A percentile compares a stretch with the other conserved stretches of the same genome.
phyloP scores from a whole-genome alignment of 2,888 invertebrate genomes.

The Epiblema foenella region DNA sequence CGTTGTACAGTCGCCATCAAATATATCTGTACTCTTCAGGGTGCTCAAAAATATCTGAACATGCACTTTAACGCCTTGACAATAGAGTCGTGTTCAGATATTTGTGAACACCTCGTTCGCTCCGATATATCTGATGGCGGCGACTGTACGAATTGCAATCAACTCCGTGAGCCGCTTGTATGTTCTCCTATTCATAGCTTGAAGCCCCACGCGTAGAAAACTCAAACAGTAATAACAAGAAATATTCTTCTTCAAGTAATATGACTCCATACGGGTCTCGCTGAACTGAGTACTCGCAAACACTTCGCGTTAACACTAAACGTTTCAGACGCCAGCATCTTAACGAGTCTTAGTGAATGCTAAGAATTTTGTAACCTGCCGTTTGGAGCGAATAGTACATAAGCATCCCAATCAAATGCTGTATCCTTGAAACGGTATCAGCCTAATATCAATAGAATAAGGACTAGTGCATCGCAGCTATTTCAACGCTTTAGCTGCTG shows the following conservation, averaged over 20 bases:
- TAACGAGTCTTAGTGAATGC: neutral
- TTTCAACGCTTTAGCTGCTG: neutral
- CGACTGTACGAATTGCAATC: constrained; percentile 11
- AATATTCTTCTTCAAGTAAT: too few relatives aligned
- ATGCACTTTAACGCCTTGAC: too few relatives aligned
- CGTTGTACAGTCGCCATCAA: too few relatives aligned
- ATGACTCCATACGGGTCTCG: neutral
- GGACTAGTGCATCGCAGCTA: neutral
- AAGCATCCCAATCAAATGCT: too few relatives aligned
- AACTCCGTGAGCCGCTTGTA: constrained; percentile 1
- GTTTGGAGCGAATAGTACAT: neutral
- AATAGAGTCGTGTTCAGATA: too few relatives aligned
- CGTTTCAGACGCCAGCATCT: too few relatives aligned
- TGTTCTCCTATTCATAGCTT: constrained; percentile 17
- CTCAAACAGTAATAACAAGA: neutral
- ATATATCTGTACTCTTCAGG: too few relatives aligned
- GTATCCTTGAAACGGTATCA: too few relatives aligned
- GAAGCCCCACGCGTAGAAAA: constrained; percentile 11
- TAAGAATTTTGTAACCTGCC: neutral
- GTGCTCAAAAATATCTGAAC: too few relatives aligned
- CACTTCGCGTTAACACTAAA: neutral
- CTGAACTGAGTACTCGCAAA: too few relatives aligned
- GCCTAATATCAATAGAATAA: neutral
- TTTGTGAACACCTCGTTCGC: too few relatives aligned
- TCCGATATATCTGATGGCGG: too few relatives aligned